Percentiles rank a stretch among this genome's conserved stretches.
These are phyloP conservation scores for Proisotoma minuta DNA, from an alignment of 2,888 invertebrate genomes.

Conservation along the genomic window DNA sequence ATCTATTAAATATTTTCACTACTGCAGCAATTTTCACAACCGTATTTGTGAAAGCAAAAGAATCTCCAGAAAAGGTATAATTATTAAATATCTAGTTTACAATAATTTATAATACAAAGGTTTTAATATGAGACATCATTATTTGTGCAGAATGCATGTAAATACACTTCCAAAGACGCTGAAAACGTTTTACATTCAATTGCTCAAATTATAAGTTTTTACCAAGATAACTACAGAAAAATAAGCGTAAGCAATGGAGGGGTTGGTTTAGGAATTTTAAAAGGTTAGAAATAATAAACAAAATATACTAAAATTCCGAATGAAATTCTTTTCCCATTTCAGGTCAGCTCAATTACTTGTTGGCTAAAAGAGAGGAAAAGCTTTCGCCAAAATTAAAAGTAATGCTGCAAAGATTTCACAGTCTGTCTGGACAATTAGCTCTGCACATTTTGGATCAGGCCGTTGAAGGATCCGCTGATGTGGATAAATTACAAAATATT, in stretches of 20 bases:
- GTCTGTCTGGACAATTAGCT: background rate
- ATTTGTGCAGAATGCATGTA: background rate
- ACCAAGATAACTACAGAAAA: background rate
- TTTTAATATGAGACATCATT: no score
- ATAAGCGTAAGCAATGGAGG: background rate
- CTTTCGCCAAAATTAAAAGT: background rate
- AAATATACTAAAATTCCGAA: background rate
- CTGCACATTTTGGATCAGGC: background rate
- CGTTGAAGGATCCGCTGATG: background rate
- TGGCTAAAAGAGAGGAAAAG: background rate
- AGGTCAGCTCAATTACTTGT: conserved; percentile 1
- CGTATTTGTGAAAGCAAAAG: no score
- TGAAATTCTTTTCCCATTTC: background rate
- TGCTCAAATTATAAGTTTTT: background rate
- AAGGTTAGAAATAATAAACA: background rate
- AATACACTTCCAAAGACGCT: background rate
- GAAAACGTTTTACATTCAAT: background rate
- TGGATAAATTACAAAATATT: no score
- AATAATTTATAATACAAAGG: no score
- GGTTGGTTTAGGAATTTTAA: background rate
- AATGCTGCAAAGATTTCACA: background rate
- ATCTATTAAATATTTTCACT: no score
- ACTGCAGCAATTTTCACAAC: no score
- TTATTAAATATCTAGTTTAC: no score
- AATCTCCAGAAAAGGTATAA: no score